Conservation (phyloP, 2,113 vertebrate genomes). For the Antennarius striatus region DNA sequence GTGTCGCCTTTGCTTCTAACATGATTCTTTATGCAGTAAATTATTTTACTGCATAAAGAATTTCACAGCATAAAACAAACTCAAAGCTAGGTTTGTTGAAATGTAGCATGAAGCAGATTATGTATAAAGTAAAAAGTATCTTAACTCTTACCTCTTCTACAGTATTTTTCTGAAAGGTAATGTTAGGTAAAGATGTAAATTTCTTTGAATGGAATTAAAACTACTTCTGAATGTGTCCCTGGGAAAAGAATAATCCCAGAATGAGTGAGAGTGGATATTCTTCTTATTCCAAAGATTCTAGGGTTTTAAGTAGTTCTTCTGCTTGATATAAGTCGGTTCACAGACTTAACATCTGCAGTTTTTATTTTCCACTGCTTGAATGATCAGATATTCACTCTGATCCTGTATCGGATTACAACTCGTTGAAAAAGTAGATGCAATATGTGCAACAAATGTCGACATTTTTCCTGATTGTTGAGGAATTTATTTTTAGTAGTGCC, state of each 20-base stretch:
- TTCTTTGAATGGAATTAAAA: background rate
- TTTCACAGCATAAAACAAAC: too few species aligned
- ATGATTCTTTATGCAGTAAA: too few species aligned
- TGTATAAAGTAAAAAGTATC: too few species aligned
- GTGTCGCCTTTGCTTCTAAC: too few species aligned
- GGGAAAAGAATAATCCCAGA: constrained; percentile 26
- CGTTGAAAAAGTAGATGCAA: constrained; percentile 39
- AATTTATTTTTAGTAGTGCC: constrained; percentile 14
- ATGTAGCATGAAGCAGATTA: too few species aligned
- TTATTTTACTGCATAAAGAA: too few species aligned
- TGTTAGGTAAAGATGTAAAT: too few species aligned
- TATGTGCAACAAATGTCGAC: constrained; percentile 59
- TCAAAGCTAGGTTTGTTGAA: too few species aligned
- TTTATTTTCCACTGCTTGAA: constrained; percentile 53
- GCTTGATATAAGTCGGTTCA: constrained; percentile 46
- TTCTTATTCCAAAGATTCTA: constrained; percentile 18
- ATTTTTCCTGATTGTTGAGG: constrained; percentile 21
- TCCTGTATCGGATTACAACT: constrained; percentile 56
- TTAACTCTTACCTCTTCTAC: too few species aligned
- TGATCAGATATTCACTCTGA: constrained; percentile 56
- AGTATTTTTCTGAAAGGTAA: too few species aligned
- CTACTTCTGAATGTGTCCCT: constrained; percentile 7
- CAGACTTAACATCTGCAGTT: constrained; percentile 56
- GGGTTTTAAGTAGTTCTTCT: constrained; percentile 39
- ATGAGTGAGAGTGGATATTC: constrained; percentile 35